A percentile compares a stretch with the other conserved stretches of the same genome.
These are phyloP conservation scores for Blennius ocellaris DNA, from an alignment of 2,113 vertebrate species.

Conservation along the genomic window DNA sequence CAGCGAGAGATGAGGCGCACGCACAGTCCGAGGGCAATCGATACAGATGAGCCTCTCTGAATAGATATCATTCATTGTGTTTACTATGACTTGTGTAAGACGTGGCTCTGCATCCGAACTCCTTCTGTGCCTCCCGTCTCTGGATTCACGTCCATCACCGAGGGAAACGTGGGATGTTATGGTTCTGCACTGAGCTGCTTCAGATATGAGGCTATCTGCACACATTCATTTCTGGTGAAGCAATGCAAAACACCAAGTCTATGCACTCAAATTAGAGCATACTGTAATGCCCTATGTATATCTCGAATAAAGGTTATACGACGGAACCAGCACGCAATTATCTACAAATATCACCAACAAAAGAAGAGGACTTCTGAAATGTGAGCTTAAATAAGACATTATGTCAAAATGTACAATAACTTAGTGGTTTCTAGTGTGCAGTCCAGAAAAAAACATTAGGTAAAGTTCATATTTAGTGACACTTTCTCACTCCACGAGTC, in stretches of 20 bases:
- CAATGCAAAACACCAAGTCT: background rate
- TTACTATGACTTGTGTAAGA: slow-evolving; percentile 47
- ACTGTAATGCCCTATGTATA: no score
- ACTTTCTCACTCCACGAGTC: no score
- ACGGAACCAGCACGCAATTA: no score
- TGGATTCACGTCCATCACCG: slow-evolving; percentile 2
- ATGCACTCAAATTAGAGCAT: no score
- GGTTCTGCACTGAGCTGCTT: background rate
- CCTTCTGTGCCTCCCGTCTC: background rate
- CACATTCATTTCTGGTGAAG: background rate
- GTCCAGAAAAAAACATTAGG: no score
- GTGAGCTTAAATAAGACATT: no score
- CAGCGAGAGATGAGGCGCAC: slow-evolving; percentile 24
- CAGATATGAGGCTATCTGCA: background rate
- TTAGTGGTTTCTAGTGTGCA: no score
- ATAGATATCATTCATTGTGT: slow-evolving; percentile 62
- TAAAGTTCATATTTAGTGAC: no score
- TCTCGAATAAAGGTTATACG: no score
- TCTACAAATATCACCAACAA: no score
- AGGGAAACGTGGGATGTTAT: background rate
- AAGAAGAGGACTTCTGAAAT: no score
- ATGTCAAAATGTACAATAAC: no score
- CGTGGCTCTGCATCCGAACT: slow-evolving; percentile 29
- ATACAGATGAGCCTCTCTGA: slow-evolving; percentile 48
- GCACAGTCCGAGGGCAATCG: slow-evolving; percentile 28